These are phyloP conservation scores for Engraulis encrasicolus DNA, from an alignment of 2,113 vertebrate species.

Conservation along the genomic window DNA sequence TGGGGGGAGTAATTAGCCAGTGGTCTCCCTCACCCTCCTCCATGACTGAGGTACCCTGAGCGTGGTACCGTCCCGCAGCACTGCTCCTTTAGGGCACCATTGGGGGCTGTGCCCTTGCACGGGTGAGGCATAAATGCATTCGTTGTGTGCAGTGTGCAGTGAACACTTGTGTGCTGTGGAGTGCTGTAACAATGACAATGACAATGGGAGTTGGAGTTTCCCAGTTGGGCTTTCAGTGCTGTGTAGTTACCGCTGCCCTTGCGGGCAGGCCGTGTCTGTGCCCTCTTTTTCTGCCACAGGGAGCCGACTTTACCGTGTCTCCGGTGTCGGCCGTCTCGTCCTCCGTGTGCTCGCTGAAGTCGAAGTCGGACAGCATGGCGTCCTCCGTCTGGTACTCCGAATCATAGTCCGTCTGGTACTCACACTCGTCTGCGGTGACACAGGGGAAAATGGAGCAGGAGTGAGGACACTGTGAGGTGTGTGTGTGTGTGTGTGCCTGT, in stretches of 20 bases:
- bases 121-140: too few relatives aligned
- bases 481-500: neutral
- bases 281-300: neutral
- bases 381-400: too few relatives aligned
- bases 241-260: neutral
- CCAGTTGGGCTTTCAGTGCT: neutral
- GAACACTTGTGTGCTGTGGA: too few relatives aligned
- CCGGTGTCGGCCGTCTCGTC: slow-evolving; percentile 77
- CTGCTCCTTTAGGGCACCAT: too few relatives aligned
- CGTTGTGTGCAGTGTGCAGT: too few relatives aligned
- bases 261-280: neutral
- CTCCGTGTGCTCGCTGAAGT: slow-evolving; percentile 69
- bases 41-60: too few relatives aligned
- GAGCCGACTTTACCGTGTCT: slow-evolving; percentile 56
- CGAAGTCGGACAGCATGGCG: slow-evolving; percentile 71
- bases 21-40: too few relatives aligned
- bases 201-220: too few relatives aligned
- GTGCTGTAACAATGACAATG: too few relatives aligned
- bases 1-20: too few relatives aligned
- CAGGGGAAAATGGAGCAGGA: neutral
- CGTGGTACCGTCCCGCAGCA: too few relatives aligned
- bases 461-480: neutral
- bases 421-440: slow-evolving; percentile 81
- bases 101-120: too few relatives aligned
- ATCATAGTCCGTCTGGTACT: slow-evolving; percentile 93